Conservation (phyloP, 1,140 invertebrate species). For the Conus betulinus region DNA sequence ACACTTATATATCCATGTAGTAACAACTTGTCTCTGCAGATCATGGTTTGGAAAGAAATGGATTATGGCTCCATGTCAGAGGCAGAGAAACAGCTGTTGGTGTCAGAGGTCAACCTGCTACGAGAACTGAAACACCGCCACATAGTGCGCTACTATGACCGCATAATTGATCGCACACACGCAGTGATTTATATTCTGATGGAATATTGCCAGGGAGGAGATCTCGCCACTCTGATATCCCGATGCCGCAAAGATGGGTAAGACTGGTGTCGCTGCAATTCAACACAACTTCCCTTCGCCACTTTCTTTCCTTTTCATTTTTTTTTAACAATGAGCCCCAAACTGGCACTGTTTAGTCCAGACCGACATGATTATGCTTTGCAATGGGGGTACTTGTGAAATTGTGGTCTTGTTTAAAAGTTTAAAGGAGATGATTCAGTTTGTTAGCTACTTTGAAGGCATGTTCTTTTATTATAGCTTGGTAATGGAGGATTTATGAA, state of each 20-base stretch:
- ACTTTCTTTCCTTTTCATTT: background rate
- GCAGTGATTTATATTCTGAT: conserved; percentile 73
- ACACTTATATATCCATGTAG: background rate
- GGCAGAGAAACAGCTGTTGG: conserved; percentile 74
- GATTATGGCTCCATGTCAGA: conserved; percentile 74
- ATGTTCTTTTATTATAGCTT: too few relatives aligned
- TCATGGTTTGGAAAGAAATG: conserved; percentile 74
- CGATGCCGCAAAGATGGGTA: conserved; percentile 69
- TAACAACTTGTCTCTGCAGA: conserved; percentile 50
- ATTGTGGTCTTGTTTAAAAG: too few relatives aligned
- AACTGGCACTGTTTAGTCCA: too few relatives aligned
- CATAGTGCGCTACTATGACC: conserved; percentile 73
- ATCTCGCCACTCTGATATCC: conserved; percentile 68
- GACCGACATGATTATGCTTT: too few relatives aligned
- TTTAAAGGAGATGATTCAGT: too few relatives aligned
- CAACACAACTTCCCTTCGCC: background rate
- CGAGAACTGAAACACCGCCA: conserved; percentile 71
- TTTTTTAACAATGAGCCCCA: too few relatives aligned
- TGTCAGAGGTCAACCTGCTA: conserved; percentile 74
- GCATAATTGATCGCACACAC: conserved; percentile 71
- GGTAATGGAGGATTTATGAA: too few relatives aligned
- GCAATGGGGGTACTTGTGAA: too few relatives aligned
- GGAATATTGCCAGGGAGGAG: conserved; percentile 75
- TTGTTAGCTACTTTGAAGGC: too few relatives aligned
- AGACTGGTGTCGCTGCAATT: conserved; percentile 12